These are phyloP conservation scores for Todiramphus chloris DNA, from an alignment of 2,113 vertebrate genomes.

Conservation along the genomic window DNA sequence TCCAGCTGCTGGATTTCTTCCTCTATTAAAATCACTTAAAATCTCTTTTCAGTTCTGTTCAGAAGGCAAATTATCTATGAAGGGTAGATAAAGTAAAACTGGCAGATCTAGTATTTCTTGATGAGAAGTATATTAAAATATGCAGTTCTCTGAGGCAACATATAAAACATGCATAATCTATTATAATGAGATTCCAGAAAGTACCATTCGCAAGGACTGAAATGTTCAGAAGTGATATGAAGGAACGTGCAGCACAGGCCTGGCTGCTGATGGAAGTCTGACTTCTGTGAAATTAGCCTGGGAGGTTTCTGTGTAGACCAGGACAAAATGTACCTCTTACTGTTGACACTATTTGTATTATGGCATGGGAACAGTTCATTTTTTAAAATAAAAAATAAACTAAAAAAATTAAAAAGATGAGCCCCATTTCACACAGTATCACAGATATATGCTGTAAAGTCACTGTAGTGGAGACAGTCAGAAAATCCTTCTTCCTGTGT, in stretches of 20 bases:
- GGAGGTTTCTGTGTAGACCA: not conserved
- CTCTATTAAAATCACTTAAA: slow-evolving; percentile 55
- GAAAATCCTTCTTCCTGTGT: not conserved
- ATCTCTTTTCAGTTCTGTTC: slow-evolving; percentile 15
- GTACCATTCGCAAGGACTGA: not conserved
- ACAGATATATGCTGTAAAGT: not conserved
- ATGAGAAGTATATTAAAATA: slow-evolving; percentile 49
- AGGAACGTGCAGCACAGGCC: not conserved
- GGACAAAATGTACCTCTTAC: not conserved
- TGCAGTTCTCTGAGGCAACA: slow-evolving; percentile 17
- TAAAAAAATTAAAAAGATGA: not conserved
- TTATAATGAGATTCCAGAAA: slow-evolving; percentile 33
- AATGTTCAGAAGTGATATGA: not conserved
- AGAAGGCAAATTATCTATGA: slow-evolving; percentile 32
- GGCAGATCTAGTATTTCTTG: slow-evolving; percentile 9
- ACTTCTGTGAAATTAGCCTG: not conserved
- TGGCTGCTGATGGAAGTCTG: not conserved
- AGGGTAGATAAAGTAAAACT: slow-evolving; percentile 47
- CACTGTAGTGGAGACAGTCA: too few species aligned
- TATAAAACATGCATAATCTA: slow-evolving; percentile 42
- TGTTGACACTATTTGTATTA: not conserved
- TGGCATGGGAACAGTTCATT: not conserved
- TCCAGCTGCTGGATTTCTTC: slow-evolving; percentile 46
- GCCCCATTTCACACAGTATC: not conserved
- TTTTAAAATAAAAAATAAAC: not conserved